Evolutionary conservation across 2,888 invertebrate species (phyloP), one percentile per base, ranked within the genome.

Genomic region (Ptychoptera albimana): DNA sequence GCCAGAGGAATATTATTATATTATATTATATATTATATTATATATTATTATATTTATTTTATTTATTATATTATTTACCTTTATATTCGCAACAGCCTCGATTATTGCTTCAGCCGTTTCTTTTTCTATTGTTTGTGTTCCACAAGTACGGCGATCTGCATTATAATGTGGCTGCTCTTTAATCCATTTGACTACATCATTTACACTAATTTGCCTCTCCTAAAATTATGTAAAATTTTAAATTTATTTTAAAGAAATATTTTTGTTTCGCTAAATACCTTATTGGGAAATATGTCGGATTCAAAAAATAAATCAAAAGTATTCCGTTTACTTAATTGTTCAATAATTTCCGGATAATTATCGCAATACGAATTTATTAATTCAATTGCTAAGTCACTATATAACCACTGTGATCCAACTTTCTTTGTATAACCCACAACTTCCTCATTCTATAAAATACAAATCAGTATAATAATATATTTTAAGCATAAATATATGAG

Each of bases 371-470:
- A 65, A n/a, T 66, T 60, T 10, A 96, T 73, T 1, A 87, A 63
- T 1, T 77, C 69, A 1, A 86, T 60, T 32, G 84, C 77, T 53
- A 82, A 80, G 13, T 70, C 62, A 1, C 93, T 87, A 63, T 93
- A 94, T 15, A 74, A 65, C 94, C 94, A 96, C 37, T 70, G 57
- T 54, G 68, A 72, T n/a, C 70, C 70, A 0, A 72, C 68, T 50
- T 79, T 83, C 43, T 74, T 79, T 0, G 89, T 87, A 61, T 81
- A 94, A 30, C 93, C 92, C 2, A 82, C 76, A 2, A 84, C 72
- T 55, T 79, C 79, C 58, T 74, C 74, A 50, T 78, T 77, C 74
- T 76, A 55, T 8, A 46, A 53, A 48, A 48, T 12, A 36, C 32
- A 38, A 16, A 44, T 44, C 32, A 16, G 36, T 31, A 47, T n/a